Percentiles rank a stretch among this genome's conserved stretches.
Conservation (phyloP, 2,113 vertebrate species). For the Steatornis caripensis region DNA sequence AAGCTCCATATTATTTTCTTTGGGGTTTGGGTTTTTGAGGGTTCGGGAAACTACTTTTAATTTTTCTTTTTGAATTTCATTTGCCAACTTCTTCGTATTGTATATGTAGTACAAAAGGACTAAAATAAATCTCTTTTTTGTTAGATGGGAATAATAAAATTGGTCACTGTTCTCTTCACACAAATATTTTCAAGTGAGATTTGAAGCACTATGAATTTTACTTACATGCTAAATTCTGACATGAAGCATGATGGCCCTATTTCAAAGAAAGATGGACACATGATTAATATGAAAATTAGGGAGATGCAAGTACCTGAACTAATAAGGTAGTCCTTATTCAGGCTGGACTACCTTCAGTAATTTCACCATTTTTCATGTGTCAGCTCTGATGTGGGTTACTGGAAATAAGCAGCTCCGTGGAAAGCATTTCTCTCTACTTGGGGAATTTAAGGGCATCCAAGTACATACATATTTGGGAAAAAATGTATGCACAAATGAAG, state of each 20-base stretch:
- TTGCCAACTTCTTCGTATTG: background rate
- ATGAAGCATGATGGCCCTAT: conserved; percentile 79
- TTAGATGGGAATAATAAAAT: conserved; percentile 68
- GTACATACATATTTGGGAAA: conserved; percentile 72
- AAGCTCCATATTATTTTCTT: conserved; percentile 29
- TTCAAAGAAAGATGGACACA: conserved; percentile 83
- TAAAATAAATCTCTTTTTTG: conserved; percentile 53
- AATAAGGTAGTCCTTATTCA: conserved; percentile 97
- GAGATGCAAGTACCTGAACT: conserved; percentile 96
- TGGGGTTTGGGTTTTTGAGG: background rate
- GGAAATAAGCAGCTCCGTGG: conserved; percentile 75
- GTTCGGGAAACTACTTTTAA: background rate
- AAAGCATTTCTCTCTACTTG: conserved; percentile 78
- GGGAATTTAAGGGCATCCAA: conserved; percentile 79
- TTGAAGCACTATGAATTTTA: conserved; percentile 85
- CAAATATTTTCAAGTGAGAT: conserved; percentile 83
- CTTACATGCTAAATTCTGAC: conserved; percentile 84
- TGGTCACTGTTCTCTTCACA: conserved; percentile 64
- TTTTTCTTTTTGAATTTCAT: background rate
- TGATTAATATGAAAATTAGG: conserved; percentile 99
- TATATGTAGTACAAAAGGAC: background rate
- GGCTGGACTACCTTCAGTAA: conserved; percentile 88
- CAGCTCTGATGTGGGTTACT: conserved; percentile 86
- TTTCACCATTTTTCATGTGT: conserved; percentile 98
- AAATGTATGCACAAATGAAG: conserved; percentile 67